Percentiles rank a stretch among this genome's conserved stretches.
These are phyloP conservation scores for Catostomus latipinnis DNA, from an alignment of 2,797 vertebrate genomes.

Conservation along the genomic window DNA sequence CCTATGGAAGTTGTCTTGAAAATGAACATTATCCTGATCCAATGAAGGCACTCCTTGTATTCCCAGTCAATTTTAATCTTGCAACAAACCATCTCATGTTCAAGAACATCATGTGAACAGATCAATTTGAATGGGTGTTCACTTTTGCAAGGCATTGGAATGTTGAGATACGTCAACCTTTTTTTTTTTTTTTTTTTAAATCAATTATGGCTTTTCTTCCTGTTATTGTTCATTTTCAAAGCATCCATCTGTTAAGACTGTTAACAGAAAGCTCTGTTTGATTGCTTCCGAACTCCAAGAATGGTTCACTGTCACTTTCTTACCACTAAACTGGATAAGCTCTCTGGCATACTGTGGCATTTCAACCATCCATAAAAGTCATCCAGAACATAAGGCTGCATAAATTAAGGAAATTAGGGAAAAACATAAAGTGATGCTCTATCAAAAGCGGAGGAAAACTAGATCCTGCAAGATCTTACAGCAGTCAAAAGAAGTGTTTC, in stretches of 20 bases:
- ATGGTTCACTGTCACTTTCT: constrained; percentile 70
- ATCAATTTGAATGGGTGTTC: neutral
- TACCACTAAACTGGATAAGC: constrained; percentile 20
- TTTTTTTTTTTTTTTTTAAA: constrained; percentile 42
- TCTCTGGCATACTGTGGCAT: constrained; percentile 4
- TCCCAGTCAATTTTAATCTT: neutral
- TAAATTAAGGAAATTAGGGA: constrained; percentile 17
- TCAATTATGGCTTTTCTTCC: constrained; percentile 58
- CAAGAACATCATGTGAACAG: constrained; percentile 10
- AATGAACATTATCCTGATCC: neutral
- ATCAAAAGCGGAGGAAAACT: constrained; percentile 58
- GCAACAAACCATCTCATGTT: neutral
- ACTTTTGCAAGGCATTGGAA: constrained; percentile 35
- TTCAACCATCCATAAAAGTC: constrained; percentile 8
- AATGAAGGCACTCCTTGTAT: neutral
- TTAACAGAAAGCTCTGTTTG: constrained; percentile 70
- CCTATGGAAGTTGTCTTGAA: neutral
- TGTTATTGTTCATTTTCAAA: constrained; percentile 64
- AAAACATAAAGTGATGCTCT: constrained; percentile 36
- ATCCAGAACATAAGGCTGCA: constrained; percentile 18
- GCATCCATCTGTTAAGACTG: constrained; percentile 36
- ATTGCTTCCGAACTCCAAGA: constrained; percentile 72
- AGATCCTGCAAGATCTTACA: constrained; percentile 47
- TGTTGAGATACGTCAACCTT: constrained; percentile 38
- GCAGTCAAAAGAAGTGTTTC: constrained; percentile 51